Conservation (phyloP, 2,888 invertebrate genomes). For the Polymixis lichenea region DNA sequence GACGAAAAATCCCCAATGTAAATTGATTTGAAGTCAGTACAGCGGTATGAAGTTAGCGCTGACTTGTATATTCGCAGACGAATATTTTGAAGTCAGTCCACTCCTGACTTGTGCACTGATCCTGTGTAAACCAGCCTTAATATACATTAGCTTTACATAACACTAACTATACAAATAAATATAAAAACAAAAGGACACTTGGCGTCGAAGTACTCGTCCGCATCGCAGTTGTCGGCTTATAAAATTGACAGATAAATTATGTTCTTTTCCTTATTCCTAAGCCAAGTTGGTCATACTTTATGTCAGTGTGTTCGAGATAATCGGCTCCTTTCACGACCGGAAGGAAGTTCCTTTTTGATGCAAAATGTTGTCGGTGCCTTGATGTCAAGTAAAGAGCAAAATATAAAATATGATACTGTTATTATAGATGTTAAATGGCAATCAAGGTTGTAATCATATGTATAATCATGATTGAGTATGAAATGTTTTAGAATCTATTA, state of each 20-base stretch:
- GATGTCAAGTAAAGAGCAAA: constrained; percentile 44
- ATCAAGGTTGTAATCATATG: not conserved
- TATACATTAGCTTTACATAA: no score
- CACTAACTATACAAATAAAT: no score
- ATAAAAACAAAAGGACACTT: no score
- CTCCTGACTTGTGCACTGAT: no score
- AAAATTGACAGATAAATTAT: not conserved
- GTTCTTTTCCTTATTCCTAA: not conserved
- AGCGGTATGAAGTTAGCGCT: no score
- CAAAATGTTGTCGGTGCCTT: constrained; percentile 61
- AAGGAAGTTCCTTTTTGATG: constrained; percentile 66
- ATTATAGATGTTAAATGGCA: not conserved
- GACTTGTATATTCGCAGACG: no score
- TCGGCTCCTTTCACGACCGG: constrained; percentile 65
- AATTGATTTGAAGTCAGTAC: no score
- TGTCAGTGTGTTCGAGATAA: constrained; percentile 54
- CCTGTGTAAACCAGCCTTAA: no score
- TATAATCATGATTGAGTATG: not conserved
- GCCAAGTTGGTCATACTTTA: not conserved
- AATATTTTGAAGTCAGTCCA: no score
- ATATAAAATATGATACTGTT: constrained; percentile 14
- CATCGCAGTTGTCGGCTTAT: no score
- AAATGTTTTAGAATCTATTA: not conserved
- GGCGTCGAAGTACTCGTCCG: no score
- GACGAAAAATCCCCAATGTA: no score